Conservation (phyloP, 2,888 invertebrate genomes). For the Dastarcus helophoroides region DNA sequence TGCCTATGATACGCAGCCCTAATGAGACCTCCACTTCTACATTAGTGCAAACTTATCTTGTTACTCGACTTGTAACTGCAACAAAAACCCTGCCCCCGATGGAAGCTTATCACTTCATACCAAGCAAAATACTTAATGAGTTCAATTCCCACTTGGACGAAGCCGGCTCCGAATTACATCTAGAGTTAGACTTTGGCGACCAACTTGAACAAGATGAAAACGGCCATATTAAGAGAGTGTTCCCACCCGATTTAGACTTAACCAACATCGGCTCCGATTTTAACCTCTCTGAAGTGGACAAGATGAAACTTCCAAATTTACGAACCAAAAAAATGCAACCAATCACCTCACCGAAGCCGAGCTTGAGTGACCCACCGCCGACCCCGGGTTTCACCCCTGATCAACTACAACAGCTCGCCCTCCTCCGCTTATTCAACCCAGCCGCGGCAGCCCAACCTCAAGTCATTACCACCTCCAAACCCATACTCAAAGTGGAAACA, state of each 20-base stretch:
- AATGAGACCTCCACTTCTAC: constrained; percentile 68
- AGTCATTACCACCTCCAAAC: constrained; percentile 67
- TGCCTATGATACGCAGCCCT: constrained; percentile 67
- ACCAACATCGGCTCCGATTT: constrained; percentile 63
- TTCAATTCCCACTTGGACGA: constrained; percentile 81
- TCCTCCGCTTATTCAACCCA: constrained; percentile 60
- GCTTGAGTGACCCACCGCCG: constrained; percentile 29
- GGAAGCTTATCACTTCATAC: constrained; percentile 77
- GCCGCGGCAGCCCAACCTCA: constrained; percentile 52
- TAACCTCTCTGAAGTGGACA: constrained; percentile 58
- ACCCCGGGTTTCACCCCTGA: constrained; percentile 52
- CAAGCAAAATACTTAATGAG: constrained; percentile 76
- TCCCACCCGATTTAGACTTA: constrained; percentile 57
- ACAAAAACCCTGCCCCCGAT: constrained; percentile 82
- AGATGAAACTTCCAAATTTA: constrained; percentile 44
- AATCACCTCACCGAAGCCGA: constrained; percentile 23
- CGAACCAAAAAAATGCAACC: constrained; percentile 38
- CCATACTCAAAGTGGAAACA: constrained; percentile 64
- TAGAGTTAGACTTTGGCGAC: constrained; percentile 78
- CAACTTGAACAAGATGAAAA: constrained; percentile 51
- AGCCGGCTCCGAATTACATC: constrained; percentile 75
- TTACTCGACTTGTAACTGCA: constrained; percentile 78
- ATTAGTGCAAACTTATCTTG: constrained; percentile 78
- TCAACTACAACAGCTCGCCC: constrained; percentile 62
- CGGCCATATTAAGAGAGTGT: constrained; percentile 38